Evolutionary conservation across 1,140 invertebrate species (phyloP).

Genomic region (Leptinotarsa texana): DNA sequence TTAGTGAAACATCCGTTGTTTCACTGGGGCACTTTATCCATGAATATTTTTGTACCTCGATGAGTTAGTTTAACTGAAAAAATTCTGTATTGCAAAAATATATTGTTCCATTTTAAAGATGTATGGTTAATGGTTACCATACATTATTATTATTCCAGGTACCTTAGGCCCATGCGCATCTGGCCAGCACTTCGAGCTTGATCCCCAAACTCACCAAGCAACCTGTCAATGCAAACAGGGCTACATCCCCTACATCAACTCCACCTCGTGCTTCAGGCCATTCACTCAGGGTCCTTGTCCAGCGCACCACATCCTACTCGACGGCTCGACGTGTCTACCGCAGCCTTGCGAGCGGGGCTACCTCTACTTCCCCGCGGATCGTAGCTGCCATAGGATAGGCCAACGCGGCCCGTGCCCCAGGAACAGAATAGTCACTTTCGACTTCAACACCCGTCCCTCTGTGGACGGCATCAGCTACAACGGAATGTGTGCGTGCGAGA

Average conservation of each 20-base stretch:
- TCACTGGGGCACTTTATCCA: too few relatives aligned
- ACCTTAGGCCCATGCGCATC: constrained; percentile 69
- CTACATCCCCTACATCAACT: constrained; percentile 66
- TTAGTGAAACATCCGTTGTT: too few relatives aligned
- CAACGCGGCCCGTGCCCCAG: constrained; percentile 70
- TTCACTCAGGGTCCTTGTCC: constrained; percentile 77
- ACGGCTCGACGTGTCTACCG: constrained; percentile 62
- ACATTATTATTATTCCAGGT: constrained; percentile 55
- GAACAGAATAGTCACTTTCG: constrained; percentile 75
- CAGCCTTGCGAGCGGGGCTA: constrained; percentile 73
- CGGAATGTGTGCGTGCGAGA: constrained; percentile 73
- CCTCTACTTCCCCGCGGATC: constrained; percentile 72
- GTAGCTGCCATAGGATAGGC: constrained; percentile 75
- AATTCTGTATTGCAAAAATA: too few relatives aligned
- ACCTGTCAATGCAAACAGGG: constrained; percentile 71
- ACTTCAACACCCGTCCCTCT: constrained; percentile 73
- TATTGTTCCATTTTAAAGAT: too few relatives aligned
- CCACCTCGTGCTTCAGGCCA: constrained; percentile 73
- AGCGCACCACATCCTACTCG: constrained; percentile 67
- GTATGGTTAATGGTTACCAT: not conserved
- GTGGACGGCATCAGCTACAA: constrained; percentile 80
- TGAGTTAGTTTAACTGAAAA: too few relatives aligned
- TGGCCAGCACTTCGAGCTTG: constrained; percentile 66
- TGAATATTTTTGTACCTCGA: too few relatives aligned
- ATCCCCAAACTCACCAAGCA: constrained; percentile 58